Conservation (phyloP, 1,140 invertebrate genomes). For the Drosophila bocki region DNA sequence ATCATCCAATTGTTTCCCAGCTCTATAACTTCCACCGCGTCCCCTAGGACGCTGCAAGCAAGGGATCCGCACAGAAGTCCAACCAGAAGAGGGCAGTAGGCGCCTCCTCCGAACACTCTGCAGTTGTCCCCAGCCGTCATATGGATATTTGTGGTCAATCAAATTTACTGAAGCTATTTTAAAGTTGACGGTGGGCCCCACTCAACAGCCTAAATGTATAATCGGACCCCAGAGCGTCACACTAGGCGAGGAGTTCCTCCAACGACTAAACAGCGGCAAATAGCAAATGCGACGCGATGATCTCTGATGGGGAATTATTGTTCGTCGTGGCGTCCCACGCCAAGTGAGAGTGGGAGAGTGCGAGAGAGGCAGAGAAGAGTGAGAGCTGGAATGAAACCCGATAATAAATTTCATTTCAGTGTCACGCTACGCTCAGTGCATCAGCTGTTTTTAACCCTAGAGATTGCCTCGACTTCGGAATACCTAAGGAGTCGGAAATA, state of each 20-base stretch:
- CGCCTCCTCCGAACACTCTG: conserved; percentile 5
- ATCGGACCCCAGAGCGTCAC: not conserved
- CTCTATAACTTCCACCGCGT: conserved; percentile 68
- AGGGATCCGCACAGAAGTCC: conserved; percentile 36
- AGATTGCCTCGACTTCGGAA: not conserved
- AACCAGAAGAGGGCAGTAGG: conserved; percentile 12
- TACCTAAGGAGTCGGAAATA: not conserved
- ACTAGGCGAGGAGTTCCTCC: conserved; percentile 4
- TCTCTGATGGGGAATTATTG: conserved; percentile 3
- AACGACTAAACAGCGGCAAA: conserved; percentile 30
- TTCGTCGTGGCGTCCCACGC: conserved; percentile 12
- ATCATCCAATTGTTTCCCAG: conserved; percentile 63
- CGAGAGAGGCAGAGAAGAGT: not conserved
- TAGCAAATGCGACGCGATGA: conserved; percentile 38
- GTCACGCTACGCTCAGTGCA: conserved; percentile 15
- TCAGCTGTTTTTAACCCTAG: conserved; percentile 23
- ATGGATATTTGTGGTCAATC: not conserved
- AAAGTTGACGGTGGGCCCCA: conserved; percentile 14
- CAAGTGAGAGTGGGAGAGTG: conserved; percentile 8
- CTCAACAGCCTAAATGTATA: conserved; percentile 16
- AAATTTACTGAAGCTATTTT: conserved; percentile 33
- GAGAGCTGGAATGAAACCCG: conserved; percentile 1
- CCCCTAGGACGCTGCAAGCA: conserved; percentile 24
- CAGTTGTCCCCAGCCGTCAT: conserved; percentile 21
- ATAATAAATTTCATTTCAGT: conserved; percentile 40